Conservation (phyloP, 2,888 invertebrate species). For the Synergus itoensis region DNA sequence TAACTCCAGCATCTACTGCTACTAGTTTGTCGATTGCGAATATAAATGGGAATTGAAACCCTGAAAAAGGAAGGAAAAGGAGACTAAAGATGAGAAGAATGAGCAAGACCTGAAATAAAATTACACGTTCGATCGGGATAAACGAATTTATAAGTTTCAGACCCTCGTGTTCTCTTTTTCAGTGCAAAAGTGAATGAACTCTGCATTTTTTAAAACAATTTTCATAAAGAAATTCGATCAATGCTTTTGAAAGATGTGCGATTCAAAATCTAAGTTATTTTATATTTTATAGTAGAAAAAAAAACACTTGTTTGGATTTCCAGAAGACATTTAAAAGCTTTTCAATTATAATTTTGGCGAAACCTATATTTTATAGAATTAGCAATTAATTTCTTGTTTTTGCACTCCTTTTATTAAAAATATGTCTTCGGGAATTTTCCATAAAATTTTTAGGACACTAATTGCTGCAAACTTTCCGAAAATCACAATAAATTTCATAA, state of each 20-base stretch:
- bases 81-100: constrained; percentile 20
- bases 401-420: too few species aligned
- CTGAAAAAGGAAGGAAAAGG: constrained; percentile 52
- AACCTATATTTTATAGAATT: too few species aligned
- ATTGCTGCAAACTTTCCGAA: too few species aligned
- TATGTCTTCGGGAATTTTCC: too few species aligned
- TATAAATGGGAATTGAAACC: constrained; percentile 55
- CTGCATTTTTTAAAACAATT: not conserved
- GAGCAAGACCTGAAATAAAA: constrained; percentile 56
- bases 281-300: not conserved
- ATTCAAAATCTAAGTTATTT: not conserved
- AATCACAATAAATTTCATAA: too few species aligned
- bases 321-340: too few species aligned
- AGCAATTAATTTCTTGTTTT: too few species aligned
- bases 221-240: not conserved
- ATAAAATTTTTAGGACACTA: too few species aligned
- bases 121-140: constrained; percentile 62
- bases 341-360: too few species aligned
- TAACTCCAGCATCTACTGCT: constrained; percentile 47
- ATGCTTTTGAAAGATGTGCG: not conserved
- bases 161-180: not conserved
- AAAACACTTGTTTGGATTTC: too few species aligned
- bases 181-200: not conserved
- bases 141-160: constrained; percentile 59
- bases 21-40: constrained; percentile 52